Evolutionary conservation across 2,888 invertebrate genomes (phyloP).

Genomic region (Pyrrhosoma nymphula): DNA sequence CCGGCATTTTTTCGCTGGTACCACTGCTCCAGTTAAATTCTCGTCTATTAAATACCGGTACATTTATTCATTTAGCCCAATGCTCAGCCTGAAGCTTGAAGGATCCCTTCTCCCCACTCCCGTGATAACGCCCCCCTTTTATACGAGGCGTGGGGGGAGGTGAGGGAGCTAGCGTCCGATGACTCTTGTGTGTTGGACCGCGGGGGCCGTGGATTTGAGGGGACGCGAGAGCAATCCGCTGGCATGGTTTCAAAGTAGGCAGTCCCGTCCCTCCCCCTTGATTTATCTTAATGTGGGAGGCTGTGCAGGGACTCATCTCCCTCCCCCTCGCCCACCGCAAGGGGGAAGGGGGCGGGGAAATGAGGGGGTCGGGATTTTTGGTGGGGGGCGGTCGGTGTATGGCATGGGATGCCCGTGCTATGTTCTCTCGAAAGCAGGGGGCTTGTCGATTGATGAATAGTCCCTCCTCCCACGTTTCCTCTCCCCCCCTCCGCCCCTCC

Average conservation of each 20-base stretch:
- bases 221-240: neutral
- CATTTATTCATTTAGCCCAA: no score
- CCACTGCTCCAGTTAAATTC: no score
- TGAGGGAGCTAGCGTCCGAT: no score
- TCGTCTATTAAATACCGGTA: no score
- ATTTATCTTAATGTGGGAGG: constrained; percentile 46
- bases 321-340: neutral
- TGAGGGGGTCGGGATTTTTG: constrained; percentile 71
- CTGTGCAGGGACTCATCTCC: neutral
- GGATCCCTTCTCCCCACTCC: no score
- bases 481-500: neutral
- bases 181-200: no score
- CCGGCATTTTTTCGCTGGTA: no score
- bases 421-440: neutral
- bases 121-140: no score
- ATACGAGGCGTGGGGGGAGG: no score
- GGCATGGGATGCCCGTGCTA: constrained; percentile 26
- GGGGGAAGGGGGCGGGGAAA: constrained; percentile 75
- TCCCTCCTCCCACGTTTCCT: neutral
- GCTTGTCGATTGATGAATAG: constrained; percentile 6
- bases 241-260: constrained; percentile 49
- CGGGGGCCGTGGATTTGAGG: no score
- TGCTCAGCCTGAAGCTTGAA: no score
- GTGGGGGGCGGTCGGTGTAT: constrained; percentile 68
- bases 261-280: constrained; percentile 5